Base-by-base conservation (phyloP, 2,113 vertebrate genomes). In the Microcebus griseorufus region DNA sequence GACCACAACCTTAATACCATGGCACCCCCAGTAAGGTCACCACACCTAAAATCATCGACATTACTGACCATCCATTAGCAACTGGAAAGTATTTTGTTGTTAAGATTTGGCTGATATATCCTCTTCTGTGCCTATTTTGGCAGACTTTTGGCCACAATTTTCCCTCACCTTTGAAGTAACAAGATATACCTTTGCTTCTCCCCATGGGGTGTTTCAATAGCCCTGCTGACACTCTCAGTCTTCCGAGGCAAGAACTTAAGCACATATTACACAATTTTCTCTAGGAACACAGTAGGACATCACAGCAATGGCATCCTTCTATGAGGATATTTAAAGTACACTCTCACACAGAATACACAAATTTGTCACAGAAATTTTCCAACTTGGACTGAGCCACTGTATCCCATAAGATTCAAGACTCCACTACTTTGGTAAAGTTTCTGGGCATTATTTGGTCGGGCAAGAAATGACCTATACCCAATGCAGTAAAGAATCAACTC, bases 241-340 rank as follows among this genome's bases (percentile, higher is more conserved):
- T 97, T 83, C 73, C 16, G 2, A 88, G 48, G 37, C 67, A 86
- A 88, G n/a, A 67, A 91, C 17, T 93, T 79, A 95, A 86, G 27
- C 37, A 51, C 55, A 69, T 58, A 58, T 58, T 58, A 58, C 69
- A 73, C 73, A 34, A 16, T 87, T 96, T 92, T 93, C 69, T 93
- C 53, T 73, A 89, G 64, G n/a, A 90, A 58, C 37, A 58, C 25
- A 79, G 34, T 48, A 73, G 53, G 75, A 93, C 53, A 73, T 81
- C 76, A 53, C 34, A 89, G 34, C 91, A 67, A 93, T 58, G 80
- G 51, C 70, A 73, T 58, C 42, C 70, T 95, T 53, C 90, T 96
- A 84, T 25, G 42, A 93, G 70, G 64, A 87, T 45, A 88, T 91
- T 86, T 79, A 82, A 93, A 95, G 67, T 55, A 89, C 45, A 96